Conservation (phyloP, 2,797 vertebrate species). For the Pangasius krempfi region DNA sequence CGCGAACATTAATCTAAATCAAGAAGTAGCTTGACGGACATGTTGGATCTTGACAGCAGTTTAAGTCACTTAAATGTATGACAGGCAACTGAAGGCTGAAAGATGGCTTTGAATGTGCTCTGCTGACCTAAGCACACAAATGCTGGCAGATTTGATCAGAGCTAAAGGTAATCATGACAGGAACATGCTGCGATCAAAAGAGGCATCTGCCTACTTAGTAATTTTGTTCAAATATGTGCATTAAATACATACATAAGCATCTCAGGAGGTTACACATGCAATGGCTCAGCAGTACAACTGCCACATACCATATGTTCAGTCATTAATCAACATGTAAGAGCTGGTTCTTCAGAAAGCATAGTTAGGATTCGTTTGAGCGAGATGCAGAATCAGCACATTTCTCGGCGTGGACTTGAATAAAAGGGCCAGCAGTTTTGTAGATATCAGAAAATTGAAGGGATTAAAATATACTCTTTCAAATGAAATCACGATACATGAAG, state of each 20-base stretch:
- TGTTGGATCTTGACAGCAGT: neutral
- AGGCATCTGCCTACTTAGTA: neutral
- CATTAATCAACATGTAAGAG: neutral
- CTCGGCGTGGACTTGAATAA: neutral
- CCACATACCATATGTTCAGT: conserved; percentile 34
- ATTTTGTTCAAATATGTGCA: conserved; percentile 15
- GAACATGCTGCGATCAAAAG: neutral
- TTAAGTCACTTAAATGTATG: neutral
- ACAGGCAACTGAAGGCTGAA: neutral
- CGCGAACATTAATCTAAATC: neutral
- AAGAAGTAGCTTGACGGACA: neutral
- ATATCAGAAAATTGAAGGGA: too few relatives aligned
- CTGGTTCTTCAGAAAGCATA: neutral
- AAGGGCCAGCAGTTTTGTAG: too few relatives aligned
- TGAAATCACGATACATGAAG: neutral
- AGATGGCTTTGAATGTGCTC: neutral
- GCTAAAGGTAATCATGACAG: neutral
- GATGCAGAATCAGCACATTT: neutral
- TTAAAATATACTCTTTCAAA: neutral
- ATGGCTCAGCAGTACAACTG: conserved; percentile 10
- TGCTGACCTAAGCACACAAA: conserved; percentile 6
- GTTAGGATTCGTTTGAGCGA: neutral
- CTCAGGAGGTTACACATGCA: conserved; percentile 10
- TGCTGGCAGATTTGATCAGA: neutral
- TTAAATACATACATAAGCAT: conserved; percentile 2